phyloP scores from a whole-genome alignment of 2,797 vertebrate genomes.

The Hemitrygon akajei region DNA sequence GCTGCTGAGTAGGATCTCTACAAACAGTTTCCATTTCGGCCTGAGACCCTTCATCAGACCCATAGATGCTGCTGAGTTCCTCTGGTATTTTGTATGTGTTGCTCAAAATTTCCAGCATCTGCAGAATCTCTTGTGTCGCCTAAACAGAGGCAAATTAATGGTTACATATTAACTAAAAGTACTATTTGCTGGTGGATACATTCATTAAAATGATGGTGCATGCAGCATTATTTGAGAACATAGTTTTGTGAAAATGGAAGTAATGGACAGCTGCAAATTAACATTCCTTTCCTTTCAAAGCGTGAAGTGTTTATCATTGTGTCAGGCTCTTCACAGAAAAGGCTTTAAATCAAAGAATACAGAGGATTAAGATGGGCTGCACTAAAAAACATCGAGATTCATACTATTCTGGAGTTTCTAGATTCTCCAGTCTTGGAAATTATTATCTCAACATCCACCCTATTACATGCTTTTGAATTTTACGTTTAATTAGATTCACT shows the following conservation, averaged over 20 bases:
- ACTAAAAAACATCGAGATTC: neutral
- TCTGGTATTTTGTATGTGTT: too few relatives aligned
- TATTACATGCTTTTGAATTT: too few relatives aligned
- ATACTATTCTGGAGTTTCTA: too few relatives aligned
- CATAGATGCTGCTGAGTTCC: too few relatives aligned
- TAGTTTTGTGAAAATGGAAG: neutral
- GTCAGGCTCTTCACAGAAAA: neutral
- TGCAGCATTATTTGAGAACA: neutral
- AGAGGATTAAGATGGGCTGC: neutral
- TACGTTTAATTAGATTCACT: too few relatives aligned
- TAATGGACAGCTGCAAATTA: neutral
- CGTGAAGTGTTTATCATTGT: neutral
- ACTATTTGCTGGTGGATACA: neutral
- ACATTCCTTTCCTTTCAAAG: neutral
- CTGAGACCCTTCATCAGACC: too few relatives aligned
- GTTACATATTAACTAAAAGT: neutral
- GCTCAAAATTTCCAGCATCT: too few relatives aligned
- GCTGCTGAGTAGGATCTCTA: too few relatives aligned
- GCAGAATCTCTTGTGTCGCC: too few relatives aligned
- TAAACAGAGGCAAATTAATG: neutral
- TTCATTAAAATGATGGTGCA: neutral
- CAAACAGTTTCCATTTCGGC: too few relatives aligned
- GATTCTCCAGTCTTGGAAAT: too few relatives aligned
- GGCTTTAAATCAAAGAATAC: neutral
- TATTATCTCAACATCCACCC: too few relatives aligned